Evolutionary conservation across 2,888 invertebrate genomes (phyloP), one percentile per base, ranked within the genome.

Genomic region (Synergus japonicus): DNA sequence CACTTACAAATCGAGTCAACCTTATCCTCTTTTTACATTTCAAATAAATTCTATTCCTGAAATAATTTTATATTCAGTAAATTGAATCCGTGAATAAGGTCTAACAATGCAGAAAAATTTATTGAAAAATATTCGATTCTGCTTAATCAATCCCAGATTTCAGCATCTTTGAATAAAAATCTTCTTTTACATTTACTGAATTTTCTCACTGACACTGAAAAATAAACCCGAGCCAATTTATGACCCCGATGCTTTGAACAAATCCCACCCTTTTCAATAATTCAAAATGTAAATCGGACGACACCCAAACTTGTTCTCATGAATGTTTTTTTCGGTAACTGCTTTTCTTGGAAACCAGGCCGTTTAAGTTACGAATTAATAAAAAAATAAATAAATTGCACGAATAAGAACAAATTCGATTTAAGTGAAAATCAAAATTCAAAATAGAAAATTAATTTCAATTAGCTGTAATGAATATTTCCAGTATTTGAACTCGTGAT

Each of bases 141-240:
- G 10, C 5, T 22, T 18, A 10, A 18, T 22, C 18, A 22, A 60
- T 22, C 60, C 5, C 22, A 22, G 22, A 12, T 60, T 10, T 60
- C 22, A 22, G 9, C 1, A 60, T 22, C 12, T 60, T 18, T 22
- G 22, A 10, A 60, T 86, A 86, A 87, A 87, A 84, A 78, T 79
- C 80, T 76, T 87, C 80, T 80, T 22, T 60, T 22, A 22, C 12
- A 66, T 78, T 18, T 22, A 66, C 15, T 18, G n/a, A 66, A 43
- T 66, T 66, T 66, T 12, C 12, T 67, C 43, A 46, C 18, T 67
- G 60, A 18, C 18, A 22, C 22, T 60, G 60, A 60, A 22, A 67
- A 43, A 67, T 44, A 22, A 67, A 22, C 18, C n/a, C 46, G 15
- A 13, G 12, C 18, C 18, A 46, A 69, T 22, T 69, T 46, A 15